Conservation (phyloP, 1,140 invertebrate genomes). For the Caenorhabditis elegans region WBcel235 BX284605.5:11046501-11047000, state of each 20-base stretch:
- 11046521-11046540: no score
- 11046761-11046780: background rate
- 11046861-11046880: no score
- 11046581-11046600: conserved; percentile 89
- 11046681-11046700: conserved; percentile 94
- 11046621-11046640: conserved; percentile 77
- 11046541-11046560: no score
- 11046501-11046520: no score
- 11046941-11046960: background rate
- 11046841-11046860: background rate
- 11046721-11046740: conserved; percentile 90
- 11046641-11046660: conserved; percentile 57
- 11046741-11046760: conserved; percentile 75
- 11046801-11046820: background rate
- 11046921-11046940: background rate
- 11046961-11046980: no score
- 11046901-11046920: background rate
- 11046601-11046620: conserved; percentile 94
- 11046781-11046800: background rate
- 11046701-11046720: conserved; percentile 93
- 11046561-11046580: conserved; percentile 63
- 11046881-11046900: background rate
- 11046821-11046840: background rate
- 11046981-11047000: no score
- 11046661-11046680: conserved; percentile 75